Conservation (phyloP, 2,797 vertebrate species). For the Lerista edwardsae region DNA sequence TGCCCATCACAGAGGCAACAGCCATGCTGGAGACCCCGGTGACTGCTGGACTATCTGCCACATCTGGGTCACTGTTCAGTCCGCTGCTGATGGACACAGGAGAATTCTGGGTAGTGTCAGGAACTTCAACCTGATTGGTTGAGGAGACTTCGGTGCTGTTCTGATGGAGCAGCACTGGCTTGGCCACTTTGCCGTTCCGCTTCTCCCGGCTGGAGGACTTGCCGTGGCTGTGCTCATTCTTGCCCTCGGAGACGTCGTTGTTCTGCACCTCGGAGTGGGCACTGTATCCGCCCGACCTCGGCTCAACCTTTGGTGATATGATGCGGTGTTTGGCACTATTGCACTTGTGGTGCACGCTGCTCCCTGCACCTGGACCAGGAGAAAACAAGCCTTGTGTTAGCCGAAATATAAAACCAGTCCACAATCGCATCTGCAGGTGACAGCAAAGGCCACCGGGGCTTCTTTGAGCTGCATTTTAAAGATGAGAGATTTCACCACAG, state of each 20-base stretch:
- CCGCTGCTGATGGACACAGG: slow-evolving; percentile 99
- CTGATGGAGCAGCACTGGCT: slow-evolving; percentile 94
- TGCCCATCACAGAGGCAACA: slow-evolving; percentile 95
- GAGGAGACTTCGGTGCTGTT: slow-evolving; percentile 98
- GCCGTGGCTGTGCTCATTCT: slow-evolving; percentile 92
- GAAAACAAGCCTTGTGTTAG: slow-evolving; percentile 14
- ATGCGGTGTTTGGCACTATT: slow-evolving; percentile 99
- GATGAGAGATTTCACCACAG: not conserved
- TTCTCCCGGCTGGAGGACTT: slow-evolving; percentile 87
- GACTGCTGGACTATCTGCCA: slow-evolving; percentile 95
- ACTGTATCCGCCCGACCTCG: slow-evolving; percentile 90
- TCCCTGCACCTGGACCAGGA: slow-evolving; percentile 88
- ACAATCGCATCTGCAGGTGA: not conserved
- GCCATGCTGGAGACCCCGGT: slow-evolving; percentile 92
- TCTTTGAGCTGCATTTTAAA: too few relatives aligned
- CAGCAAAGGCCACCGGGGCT: too few relatives aligned
- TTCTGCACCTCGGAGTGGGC: slow-evolving; percentile 96
- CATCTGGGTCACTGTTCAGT: slow-evolving; percentile 95
- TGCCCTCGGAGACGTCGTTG: slow-evolving; percentile 97
- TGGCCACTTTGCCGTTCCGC: slow-evolving; percentile 96
- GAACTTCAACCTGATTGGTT: slow-evolving; percentile 98
- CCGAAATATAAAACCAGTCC: not conserved
- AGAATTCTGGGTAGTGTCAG: slow-evolving; percentile 98
- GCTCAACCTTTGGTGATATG: slow-evolving; percentile 98
- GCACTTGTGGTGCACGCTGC: slow-evolving; percentile 99